Percentiles rank a stretch among this genome's conserved stretches.
phyloP scores from a whole-genome alignment of 2,888 invertebrate species.

The Heliconius charithonia region DNA sequence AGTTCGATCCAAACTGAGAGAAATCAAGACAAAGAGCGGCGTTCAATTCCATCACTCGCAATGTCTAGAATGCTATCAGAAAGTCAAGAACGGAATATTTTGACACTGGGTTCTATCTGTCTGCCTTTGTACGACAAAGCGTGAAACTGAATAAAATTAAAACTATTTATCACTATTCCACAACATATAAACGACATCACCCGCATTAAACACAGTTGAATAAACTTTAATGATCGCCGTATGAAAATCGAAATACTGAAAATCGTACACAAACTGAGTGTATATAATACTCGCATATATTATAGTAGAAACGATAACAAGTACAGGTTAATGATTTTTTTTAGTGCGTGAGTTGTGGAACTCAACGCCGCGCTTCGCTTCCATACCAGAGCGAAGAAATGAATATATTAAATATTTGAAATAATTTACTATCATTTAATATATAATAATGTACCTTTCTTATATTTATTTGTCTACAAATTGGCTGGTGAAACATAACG shows the following conservation, averaged over 20 bases:
- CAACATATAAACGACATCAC: neutral
- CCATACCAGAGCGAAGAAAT: no score
- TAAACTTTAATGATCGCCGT: slow-evolving; percentile 7
- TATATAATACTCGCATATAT: slow-evolving; percentile 1
- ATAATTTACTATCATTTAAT: no score
- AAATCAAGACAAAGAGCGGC: neutral
- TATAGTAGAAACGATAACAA: neutral
- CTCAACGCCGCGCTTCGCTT: no score
- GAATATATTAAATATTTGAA: no score
- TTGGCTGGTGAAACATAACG: no score
- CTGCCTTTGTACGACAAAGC: neutral
- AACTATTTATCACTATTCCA: neutral
- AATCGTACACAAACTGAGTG: neutral
- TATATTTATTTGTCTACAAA: no score
- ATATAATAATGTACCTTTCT: no score
- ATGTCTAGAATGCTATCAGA: no score
- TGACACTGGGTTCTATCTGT: neutral
- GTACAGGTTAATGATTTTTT: neutral
- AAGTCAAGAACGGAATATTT: no score
- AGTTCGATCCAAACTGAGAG: neutral
- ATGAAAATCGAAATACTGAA: neutral
- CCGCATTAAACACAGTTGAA: neutral
- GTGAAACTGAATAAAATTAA: neutral
- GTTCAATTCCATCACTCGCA: neutral
- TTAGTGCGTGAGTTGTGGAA: no score